These are phyloP conservation scores for Heliothis peltigera DNA, from an alignment of 2,888 invertebrate genomes.

Conservation along the genomic window DNA sequence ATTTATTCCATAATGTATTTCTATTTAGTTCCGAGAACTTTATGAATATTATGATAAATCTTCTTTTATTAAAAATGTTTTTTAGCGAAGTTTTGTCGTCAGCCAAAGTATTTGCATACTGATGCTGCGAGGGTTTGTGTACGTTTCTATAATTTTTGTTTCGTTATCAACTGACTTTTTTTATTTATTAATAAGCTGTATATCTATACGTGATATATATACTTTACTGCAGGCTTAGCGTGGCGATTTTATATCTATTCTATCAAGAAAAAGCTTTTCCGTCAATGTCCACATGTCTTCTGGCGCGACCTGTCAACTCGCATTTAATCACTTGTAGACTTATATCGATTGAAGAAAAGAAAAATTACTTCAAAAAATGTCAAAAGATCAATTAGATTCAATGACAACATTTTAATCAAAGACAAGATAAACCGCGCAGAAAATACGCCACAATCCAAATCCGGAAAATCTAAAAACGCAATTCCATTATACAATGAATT, in stretches of 20 bases:
- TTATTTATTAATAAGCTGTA: constrained; percentile 5
- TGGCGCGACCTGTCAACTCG: no score
- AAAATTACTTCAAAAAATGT: no score
- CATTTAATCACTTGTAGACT: no score
- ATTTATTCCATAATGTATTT: constrained; percentile 58
- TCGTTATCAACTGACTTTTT: constrained; percentile 27
- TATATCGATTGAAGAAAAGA: no score
- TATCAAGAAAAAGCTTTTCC: no score
- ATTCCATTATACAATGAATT: constrained; percentile 35
- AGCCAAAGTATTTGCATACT: constrained; percentile 53
- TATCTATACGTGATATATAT: no score
- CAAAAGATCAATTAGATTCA: background rate
- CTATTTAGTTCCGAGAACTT: constrained; percentile 56
- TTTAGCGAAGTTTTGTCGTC: constrained; percentile 48
- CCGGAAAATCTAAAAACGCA: constrained; percentile 26
- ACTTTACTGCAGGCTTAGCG: no score
- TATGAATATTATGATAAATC: constrained; percentile 62
- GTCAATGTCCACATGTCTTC: no score
- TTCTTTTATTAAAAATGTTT: constrained; percentile 59
- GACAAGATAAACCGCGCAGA: background rate
- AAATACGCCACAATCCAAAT: constrained; percentile 12
- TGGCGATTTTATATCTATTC: no score
- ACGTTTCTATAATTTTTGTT: constrained; percentile 46
- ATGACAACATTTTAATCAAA: background rate
- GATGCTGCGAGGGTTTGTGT: no score